Base-by-base conservation (phyloP, 2,113 vertebrate species). In the Hypomesus transpacificus region DNA sequence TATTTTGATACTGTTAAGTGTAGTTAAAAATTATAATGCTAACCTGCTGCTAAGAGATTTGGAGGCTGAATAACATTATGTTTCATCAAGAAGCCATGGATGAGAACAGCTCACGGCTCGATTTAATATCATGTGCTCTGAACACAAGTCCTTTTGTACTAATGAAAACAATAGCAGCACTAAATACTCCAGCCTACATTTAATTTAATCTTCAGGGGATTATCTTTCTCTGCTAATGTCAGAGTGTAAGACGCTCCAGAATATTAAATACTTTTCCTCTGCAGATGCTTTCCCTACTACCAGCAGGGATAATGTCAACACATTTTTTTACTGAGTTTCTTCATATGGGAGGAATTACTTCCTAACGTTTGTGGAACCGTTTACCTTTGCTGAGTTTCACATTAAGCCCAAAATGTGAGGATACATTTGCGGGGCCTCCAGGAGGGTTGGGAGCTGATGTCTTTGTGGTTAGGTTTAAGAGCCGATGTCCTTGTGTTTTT, bases 121-220 rank as follows among this genome's bases (percentile, higher is more conserved):
- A 79, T 85, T 90, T 84, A 85, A 85, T 82, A 81, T 85, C 71
- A 68, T 78, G 71, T 53, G 46, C 74, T 52, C 2, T 5, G 69
- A 80, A 69, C 70, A 89, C 88, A 84, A 86, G 86, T 87, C 86
- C 85, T 85, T 87, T 89, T 75, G 84, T 74, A 69, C 82, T 84
- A 82, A 90, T 91, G 88, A 90, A 90, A 91, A 91, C 87, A 91
- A 90, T 89, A 90, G 87, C 83, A 78, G 87, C 86, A 59, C 86
- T 87, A 89, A 91, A 89, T 88, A 89, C 83, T 77, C 72, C 79
- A 80, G 84, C 85, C 87, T 86, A 90, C 87, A 89, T 91, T 89
- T 89, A 84, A 90, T 91, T 91, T 92, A 88, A 91, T 91, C 88
- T 88, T 73, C 68, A 76, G 74, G 80, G 89, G 91, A 92, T 92